Base-by-base conservation (phyloP, 2,888 invertebrate genomes). In the Apodemia duryi region DNA sequence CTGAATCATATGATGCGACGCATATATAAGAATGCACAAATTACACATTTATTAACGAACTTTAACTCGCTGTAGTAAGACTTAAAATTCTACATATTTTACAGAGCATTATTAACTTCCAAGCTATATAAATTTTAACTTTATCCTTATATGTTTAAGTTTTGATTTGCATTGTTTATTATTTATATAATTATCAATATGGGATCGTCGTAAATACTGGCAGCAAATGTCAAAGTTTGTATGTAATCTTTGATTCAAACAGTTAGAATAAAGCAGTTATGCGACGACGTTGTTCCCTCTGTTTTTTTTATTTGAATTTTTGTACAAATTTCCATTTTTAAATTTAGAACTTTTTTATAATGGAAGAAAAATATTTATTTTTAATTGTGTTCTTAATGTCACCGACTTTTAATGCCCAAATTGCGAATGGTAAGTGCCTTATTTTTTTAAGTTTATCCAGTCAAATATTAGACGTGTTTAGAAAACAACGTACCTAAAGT, bases 401-500 rank as follows among this genome's bases (percentile, higher is more conserved):
- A 75, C 79, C 80, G 67, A 73, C 81, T 64, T 73, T 84, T 72
- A 80, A 83, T 69, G 86, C 84, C 64, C 87, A 88, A 74, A 84
- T 85, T 83, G 85, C 87, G 85, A 80, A 82, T 65, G 90, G 89
- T 89, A 71, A 90, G 90, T 28, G 43, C 35, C 60, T 43, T 41
- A 41, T 11, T 11, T 6, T 38, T 38, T 38, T 6, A 9, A 9
- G 2, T 6, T 1, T 9, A 38, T 38, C 9, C 38, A 38, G 38
- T 35, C 9, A 38, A 38, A 38, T 38, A 38, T 38, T 9, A 38
- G 6, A 38, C 38, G 7, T 38, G 38, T 38, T 38, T 9, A 38
- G 38, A 9, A 38, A 9, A 38, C 9, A 0, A 38, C 38, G 9
- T 38, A 38, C 0, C 21, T 21, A 21, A 21, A 38, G 6, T 38